Evolutionary conservation across 1,140 invertebrate species (phyloP), one percentile per base, ranked within the genome.

Genomic region (Zaprionus davidi): DNA sequence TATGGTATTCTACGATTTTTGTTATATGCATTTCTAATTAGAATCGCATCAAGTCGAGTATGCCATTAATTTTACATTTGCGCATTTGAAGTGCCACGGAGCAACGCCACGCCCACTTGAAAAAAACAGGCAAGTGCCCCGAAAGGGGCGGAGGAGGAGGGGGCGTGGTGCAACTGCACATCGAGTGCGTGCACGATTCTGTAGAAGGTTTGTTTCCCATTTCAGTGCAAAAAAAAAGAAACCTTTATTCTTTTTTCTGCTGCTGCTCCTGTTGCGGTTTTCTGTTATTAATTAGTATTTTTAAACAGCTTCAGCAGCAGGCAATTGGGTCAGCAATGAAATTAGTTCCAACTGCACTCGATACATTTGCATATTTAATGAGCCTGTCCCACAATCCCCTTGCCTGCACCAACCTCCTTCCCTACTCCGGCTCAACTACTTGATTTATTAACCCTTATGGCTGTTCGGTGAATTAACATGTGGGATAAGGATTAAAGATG

Each of bases 51-150:
- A 81, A 80, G 80, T 82, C 72, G 82, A 84, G 79, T 82, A 77
- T 82, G 79, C 77, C 77, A 84, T 82, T 84, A 82, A 84, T 84
- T 84, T 80, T 75, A 79, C 80, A 82, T 84, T 82, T 84, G 80
- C 82, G 73, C 79, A 77, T 82, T 84, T 80, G 22, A 80, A 84
- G 82, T 82, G 79, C n/a, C n/a, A 17, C 41, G 38, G 38, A 17
- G 41, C n/a, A 15, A 41, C 38, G 78, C 60, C 65, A 51, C 62
- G 63, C 73, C 49, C 71, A 76, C 79, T 81, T 76, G 57, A 71
- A 46, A 71, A 82, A 78, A 64, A 53, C 60, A 60, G 73, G 64
- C 56, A 70, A 77, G 74, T 46, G 69, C 70, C 69, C 5, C 31
- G 31, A 34, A 34, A 34, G 9, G 9, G 31, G n/a, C n/a, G n/a